Percentiles rank a stretch among this genome's conserved stretches.
Evolutionary conservation across 2,113 vertebrate genomes (phyloP).

Genomic region (Muscicapa adusta): DNA sequence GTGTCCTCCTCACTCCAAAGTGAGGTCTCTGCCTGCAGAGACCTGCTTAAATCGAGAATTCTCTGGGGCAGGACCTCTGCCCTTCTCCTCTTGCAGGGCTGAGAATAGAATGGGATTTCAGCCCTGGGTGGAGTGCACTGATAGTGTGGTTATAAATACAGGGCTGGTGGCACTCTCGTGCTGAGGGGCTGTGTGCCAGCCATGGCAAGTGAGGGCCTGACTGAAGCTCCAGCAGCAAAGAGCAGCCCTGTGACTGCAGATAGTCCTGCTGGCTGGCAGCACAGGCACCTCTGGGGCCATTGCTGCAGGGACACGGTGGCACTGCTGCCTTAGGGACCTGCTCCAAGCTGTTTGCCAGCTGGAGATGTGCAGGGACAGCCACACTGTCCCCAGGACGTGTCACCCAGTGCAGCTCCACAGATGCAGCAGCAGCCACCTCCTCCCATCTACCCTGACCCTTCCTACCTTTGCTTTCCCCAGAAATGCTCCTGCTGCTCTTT

Average conservation of each 20-base stretch:
- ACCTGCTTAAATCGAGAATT: background rate
- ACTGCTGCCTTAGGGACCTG: background rate
- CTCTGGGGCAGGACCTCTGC: background rate
- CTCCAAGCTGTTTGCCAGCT: rapidly evolving
- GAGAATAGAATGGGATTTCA: background rate
- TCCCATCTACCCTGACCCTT: background rate
- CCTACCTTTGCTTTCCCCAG: background rate
- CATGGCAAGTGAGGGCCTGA: background rate
- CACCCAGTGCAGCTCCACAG: background rate
- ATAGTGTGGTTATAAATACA: conserved; percentile 1
- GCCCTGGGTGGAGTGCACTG: background rate
- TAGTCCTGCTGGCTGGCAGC: background rate
- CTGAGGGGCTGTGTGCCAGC: background rate
- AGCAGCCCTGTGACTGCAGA: background rate
- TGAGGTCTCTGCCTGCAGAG: background rate
- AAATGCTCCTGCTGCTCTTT: background rate
- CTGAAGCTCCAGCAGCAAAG: background rate
- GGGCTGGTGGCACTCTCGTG: background rate
- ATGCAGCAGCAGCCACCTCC: background rate
- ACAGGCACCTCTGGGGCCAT: background rate
- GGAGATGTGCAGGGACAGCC: background rate
- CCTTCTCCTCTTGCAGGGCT: background rate
- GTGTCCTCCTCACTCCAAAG: background rate
- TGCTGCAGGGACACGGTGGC: background rate
- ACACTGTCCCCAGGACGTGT: background rate